Conservation (phyloP, 2,113 vertebrate species). For the Sphyrna mokarran region DNA sequence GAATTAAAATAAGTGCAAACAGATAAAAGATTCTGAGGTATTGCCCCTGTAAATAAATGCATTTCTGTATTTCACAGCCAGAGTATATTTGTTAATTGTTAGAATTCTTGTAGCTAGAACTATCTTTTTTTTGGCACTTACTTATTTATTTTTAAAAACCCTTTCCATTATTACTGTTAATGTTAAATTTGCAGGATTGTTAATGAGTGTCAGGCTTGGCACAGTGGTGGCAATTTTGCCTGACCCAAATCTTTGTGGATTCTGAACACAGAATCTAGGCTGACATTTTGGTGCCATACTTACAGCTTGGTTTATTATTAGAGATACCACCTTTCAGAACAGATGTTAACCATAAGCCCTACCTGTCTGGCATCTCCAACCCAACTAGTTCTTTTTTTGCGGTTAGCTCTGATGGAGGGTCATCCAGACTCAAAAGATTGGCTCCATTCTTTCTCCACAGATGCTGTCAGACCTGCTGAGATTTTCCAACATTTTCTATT, state of each 20-base stretch:
- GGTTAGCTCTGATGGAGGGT: too few relatives aligned
- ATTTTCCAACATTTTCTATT: too few relatives aligned
- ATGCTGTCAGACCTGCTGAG: too few relatives aligned
- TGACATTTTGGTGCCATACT: background rate
- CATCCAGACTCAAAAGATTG: too few relatives aligned
- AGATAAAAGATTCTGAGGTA: background rate
- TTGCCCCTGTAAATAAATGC: background rate
- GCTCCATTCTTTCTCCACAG: too few relatives aligned
- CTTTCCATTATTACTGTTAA: background rate
- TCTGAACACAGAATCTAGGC: background rate
- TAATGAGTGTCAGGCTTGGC: background rate
- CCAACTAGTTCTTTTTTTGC: too few relatives aligned
- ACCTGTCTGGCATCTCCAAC: background rate
- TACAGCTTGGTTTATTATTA: background rate
- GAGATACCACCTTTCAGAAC: background rate
- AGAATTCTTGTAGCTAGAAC: background rate
- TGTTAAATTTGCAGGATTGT: background rate
- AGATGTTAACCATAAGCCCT: background rate
- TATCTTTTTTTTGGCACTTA: background rate
- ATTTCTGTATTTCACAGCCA: background rate
- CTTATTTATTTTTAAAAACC: background rate
- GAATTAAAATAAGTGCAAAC: background rate
- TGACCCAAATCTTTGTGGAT: background rate
- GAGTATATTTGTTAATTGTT: too few relatives aligned
- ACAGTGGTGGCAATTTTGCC: background rate